Evolutionary conservation across 1,140 invertebrate species (phyloP).

Genomic region (Eumeta japonica): DNA sequence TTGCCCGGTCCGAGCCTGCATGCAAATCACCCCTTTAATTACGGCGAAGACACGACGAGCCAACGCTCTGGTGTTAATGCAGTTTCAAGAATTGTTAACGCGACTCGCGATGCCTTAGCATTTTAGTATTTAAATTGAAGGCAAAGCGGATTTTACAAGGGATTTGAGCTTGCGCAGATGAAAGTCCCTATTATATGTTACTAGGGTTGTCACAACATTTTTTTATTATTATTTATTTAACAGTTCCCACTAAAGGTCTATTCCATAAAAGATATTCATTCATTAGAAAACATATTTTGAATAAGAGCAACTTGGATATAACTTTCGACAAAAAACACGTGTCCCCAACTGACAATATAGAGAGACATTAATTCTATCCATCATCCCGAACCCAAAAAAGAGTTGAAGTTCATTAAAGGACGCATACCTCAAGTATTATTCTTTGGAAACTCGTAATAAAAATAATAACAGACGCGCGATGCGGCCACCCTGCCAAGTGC

Average conservation of each 20-base stretch:
- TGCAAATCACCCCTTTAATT: constrained; percentile 53
- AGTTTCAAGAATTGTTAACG: constrained; percentile 46
- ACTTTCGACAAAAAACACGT: constrained; percentile 9
- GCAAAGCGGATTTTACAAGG: constrained; percentile 41
- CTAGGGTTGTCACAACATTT: background rate
- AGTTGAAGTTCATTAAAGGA: constrained; percentile 55
- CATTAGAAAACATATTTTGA: too few species aligned
- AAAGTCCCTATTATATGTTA: background rate
- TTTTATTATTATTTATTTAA: constrained; percentile 1
- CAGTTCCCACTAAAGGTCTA: too few species aligned
- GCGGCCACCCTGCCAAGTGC: constrained; percentile 55
- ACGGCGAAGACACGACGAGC: constrained; percentile 44
- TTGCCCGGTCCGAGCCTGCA: too few species aligned
- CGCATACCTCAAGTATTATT: constrained; percentile 55
- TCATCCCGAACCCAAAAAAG: constrained; percentile 48
- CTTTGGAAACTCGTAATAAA: constrained; percentile 55
- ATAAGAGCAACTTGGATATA: too few species aligned
- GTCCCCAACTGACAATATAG: constrained; percentile 53
- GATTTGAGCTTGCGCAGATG: constrained; percentile 30
- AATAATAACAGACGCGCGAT: constrained; percentile 42
- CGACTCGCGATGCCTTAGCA: background rate
- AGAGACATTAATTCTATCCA: constrained; percentile 54
- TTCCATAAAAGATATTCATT: background rate
- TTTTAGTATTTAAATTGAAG: too few species aligned
- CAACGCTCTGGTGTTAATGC: constrained; percentile 40